Conservation (phyloP, 2,113 vertebrate genomes). For the Engystomops pustulosus region DNA sequence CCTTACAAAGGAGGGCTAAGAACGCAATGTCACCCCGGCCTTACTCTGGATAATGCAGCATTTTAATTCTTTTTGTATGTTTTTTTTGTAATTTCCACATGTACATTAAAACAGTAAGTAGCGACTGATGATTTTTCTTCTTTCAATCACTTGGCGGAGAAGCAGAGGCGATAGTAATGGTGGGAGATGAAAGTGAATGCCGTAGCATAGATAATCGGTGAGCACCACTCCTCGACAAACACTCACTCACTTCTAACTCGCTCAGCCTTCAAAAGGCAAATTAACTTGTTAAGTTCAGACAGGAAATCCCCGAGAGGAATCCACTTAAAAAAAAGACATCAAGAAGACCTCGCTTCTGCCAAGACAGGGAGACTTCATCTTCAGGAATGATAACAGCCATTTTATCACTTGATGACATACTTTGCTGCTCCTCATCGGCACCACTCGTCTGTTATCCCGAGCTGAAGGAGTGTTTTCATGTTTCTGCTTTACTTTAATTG, state of each 20-base stretch:
- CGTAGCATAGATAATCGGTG: conserved; percentile 26
- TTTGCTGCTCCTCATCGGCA: not conserved
- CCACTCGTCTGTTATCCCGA: not conserved
- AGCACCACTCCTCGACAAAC: conserved; percentile 37
- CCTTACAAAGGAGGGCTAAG: too few species aligned
- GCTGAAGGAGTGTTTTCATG: not conserved
- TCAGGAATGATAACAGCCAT: conserved; percentile 29
- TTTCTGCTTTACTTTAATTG: not conserved
- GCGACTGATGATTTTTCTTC: not conserved
- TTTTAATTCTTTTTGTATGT: not conserved
- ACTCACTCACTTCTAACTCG: conserved; percentile 38
- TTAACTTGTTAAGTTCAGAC: conserved; percentile 38
- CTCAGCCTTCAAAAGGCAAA: conserved; percentile 41
- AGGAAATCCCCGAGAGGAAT: conserved; percentile 38
- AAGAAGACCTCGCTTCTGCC: conserved; percentile 23
- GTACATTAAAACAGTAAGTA: not conserved
- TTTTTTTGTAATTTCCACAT: not conserved
- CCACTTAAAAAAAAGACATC: not conserved
- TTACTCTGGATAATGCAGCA: not conserved
- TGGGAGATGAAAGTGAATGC: conserved; percentile 37
- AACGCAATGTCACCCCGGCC: too few species aligned
- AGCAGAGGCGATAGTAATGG: not conserved
- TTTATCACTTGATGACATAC: conserved; percentile 4
- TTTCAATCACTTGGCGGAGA: not conserved
- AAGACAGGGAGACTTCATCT: conserved; percentile 23